Base-by-base conservation (phyloP, 2,888 invertebrate species). In the Apamea epomidion region DNA sequence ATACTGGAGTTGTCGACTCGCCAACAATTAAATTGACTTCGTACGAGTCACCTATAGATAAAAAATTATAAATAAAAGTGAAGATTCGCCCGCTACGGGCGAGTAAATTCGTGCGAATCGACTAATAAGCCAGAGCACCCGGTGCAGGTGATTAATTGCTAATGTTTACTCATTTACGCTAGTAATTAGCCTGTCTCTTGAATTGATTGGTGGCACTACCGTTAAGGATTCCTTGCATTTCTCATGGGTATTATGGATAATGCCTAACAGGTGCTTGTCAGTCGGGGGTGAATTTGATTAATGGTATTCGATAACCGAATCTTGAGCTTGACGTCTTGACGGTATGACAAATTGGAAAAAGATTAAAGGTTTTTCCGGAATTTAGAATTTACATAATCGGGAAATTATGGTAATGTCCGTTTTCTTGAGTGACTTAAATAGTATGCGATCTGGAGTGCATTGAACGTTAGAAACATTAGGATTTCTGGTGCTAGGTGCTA, bases 151-250 rank as follows among this genome's bases (percentile, higher is more conserved):
- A 91, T 87, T 90, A 90, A 91, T 91, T 74, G 85, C 81, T 78
- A 83, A 85, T 87, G 86, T 76, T 73, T 71, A 71, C 68, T 71
- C 81, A 81, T 84, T 89, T 87, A 79, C 18, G 65, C 65, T 64
- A 32, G 70, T 85, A 88, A 91, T 91, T 91, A 88, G 81, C 80
- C 85, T 82, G 90, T 86, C 89, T 78, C 58, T 45, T 54, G 85
- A 87, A 90, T 86, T 81, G 90, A 89, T 90, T 84, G 86, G 88
- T 78, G 48, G 71, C n/a, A 73, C 74, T 83, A 79, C 81, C 74
- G 83, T 87, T 87, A 85, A 81, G 74, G 81, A 83, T 76, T 79
- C 74, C 72, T 54, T 10, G 70, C 74, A 81, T 81, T 74, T 65
- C 74, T 79, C 74, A 16, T 21, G 16, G 54, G 18, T 45, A 72